Conservation (phyloP, 2,797 vertebrate genomes). For the Acropternis orthonyx region DNA sequence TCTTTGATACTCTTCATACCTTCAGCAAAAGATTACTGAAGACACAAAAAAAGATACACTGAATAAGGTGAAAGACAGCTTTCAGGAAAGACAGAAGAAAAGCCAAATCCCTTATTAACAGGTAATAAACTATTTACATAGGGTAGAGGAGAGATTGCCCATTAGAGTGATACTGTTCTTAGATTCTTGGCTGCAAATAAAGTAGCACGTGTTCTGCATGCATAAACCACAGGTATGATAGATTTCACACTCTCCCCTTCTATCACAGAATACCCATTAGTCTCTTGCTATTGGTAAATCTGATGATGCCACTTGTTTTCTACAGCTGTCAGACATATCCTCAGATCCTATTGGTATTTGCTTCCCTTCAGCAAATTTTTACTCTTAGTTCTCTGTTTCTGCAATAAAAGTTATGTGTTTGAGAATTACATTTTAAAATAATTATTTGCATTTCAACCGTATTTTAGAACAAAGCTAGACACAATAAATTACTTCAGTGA, state of each 20-base stretch:
- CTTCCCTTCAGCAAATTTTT: not conserved
- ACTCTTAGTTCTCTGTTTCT: not conserved
- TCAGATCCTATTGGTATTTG: not conserved
- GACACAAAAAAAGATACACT: not conserved
- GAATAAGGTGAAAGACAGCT: not conserved
- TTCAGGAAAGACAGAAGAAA: not conserved
- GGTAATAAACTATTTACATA: not conserved
- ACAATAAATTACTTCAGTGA: not conserved
- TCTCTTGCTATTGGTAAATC: not conserved
- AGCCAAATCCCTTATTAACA: not conserved
- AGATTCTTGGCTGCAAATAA: not conserved
- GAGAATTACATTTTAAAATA: not conserved
- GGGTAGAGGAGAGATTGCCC: not conserved
- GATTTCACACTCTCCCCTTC: not conserved
- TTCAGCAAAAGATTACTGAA: not conserved
- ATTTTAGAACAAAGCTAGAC: not conserved
- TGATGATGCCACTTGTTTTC: not conserved
- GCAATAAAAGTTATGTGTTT: not conserved
- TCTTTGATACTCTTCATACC: not conserved
- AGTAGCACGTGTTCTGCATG: not conserved
- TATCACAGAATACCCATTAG: not conserved
- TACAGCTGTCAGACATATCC: not conserved
- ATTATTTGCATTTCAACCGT: not conserved
- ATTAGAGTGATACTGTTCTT: not conserved
- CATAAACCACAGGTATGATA: not conserved